These are phyloP conservation scores for Chymomyza amoena DNA, from an alignment of 2,888 invertebrate species.

Conservation along the genomic window DNA sequence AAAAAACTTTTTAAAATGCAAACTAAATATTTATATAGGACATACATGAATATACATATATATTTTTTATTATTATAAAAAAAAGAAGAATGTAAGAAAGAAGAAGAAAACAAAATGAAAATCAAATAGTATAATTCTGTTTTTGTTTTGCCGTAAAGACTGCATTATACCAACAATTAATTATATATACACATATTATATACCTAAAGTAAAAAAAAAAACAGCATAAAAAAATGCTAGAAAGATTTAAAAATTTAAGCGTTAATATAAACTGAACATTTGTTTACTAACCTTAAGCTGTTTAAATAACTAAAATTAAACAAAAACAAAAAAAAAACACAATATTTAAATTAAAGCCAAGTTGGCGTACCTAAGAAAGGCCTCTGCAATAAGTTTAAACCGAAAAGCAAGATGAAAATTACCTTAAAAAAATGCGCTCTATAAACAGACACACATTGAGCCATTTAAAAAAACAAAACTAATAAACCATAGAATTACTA, in stretches of 20 bases:
- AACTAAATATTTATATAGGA: conserved; percentile 54
- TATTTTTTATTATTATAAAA: conserved; percentile 66
- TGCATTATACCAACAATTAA: conserved; percentile 78
- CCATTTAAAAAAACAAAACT: neutral
- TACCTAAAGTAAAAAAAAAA: conserved; percentile 36
- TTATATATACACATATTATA: conserved; percentile 43
- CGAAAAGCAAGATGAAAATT: conserved; percentile 60
- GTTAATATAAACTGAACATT: conserved; percentile 29
- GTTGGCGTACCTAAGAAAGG: conserved; percentile 20
- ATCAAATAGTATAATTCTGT: conserved; percentile 66
- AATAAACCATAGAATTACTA: too few species aligned
- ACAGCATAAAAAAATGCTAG: conserved; percentile 26
- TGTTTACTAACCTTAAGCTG: conserved; percentile 52
- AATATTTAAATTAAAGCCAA: conserved; percentile 14
- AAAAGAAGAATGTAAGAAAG: conserved; percentile 27
- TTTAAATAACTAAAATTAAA: conserved; percentile 30
- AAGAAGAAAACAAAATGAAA: conserved; percentile 26
- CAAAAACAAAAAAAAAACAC: conserved; percentile 12
- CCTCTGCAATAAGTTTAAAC: conserved; percentile 38
- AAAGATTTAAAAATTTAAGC: conserved; percentile 11
- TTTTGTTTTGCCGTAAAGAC: conserved; percentile 78
- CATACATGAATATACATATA: conserved; percentile 30
- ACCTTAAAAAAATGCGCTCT: conserved; percentile 51
- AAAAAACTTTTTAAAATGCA: conserved; percentile 45
- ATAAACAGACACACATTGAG: neutral